Base-by-base conservation (phyloP, 2,888 invertebrate species). In the Rambutsinella grinnellia region DNA sequence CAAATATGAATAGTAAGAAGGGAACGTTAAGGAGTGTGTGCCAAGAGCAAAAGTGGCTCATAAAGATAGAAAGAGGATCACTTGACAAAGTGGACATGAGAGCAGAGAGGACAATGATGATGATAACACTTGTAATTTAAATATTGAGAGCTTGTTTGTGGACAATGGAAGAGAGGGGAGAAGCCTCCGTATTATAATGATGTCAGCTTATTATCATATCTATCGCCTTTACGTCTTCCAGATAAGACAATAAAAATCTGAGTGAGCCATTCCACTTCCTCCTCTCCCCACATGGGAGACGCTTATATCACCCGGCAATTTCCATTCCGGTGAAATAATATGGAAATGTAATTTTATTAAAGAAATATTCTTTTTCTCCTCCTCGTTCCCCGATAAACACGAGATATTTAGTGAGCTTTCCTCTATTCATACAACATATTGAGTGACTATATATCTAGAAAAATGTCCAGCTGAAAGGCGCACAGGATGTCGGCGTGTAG, bases 51-150 rank as follows among this genome's bases (percentile, higher is more conserved):
- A 51, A 19, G 5, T 19, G 3, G 2, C 51, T 51, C n/a, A 17
- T 19, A 51, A 17, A 51, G 51, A 51, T 19, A 51, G 1, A 51
- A 3, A 21, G 21, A 19, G 56, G 56, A 56, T 15, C 23, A 56
- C 3, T 56, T 56, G 58, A 36, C 58, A 58, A 36, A 58, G 58
- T 58, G 58, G 58, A 27, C 26, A 15, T 54, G 36, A 36, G 36
- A 13, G 36, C 36, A 36, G 6, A 36, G 36, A 36, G 36, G 36
- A 6, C 17, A 19, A 49, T 28, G 58, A 56, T 27, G 17, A 47
- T 57, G 58, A 58, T 58, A 67, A 49, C 58, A 67, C 26, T 23
- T 47, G 58, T 47, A 58, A 67, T 67, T 67, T 67, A 67, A 67
- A 67, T 58, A 58, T 67, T 5, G 27, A 49, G 49, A 36, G 5